Conservation (phyloP, 2,113 vertebrate genomes). For the Conger conger region DNA sequence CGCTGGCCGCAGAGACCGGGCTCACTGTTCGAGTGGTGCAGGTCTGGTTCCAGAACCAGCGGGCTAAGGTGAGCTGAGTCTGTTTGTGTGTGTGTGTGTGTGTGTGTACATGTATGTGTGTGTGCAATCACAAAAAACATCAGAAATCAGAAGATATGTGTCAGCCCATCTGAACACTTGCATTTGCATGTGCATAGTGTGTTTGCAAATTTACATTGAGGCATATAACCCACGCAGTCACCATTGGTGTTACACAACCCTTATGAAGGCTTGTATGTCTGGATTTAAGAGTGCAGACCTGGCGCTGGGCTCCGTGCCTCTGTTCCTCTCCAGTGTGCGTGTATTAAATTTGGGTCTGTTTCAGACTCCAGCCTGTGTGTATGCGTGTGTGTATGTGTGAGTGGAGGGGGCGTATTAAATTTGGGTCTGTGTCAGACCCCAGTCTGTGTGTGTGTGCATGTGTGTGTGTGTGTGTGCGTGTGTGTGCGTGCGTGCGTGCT, state of each 20-base stretch:
- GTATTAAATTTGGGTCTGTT: background rate
- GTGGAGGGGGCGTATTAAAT: too few species aligned
- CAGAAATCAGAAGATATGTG: background rate
- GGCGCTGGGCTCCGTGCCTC: background rate
- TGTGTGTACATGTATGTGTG: background rate
- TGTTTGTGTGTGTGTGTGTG: background rate
- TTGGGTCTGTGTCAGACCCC: too few species aligned
- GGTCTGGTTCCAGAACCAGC: slow-evolving; percentile 98
- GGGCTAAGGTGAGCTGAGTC: slow-evolving; percentile 86
- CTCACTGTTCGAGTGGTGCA: slow-evolving; percentile 93
- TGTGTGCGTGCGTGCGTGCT: too few species aligned
- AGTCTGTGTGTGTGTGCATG: too few species aligned
- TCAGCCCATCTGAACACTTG: background rate
- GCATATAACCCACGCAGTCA: background rate
- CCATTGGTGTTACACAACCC: background rate
- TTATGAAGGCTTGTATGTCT: background rate
- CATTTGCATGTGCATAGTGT: too few species aligned
- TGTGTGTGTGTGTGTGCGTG: too few species aligned
- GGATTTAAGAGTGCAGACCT: background rate
- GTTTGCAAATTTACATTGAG: background rate
- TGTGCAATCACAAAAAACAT: too few species aligned
- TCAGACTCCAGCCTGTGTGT: background rate
- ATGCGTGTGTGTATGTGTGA: slow-evolving; percentile 9
- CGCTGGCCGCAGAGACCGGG: slow-evolving; percentile 89
- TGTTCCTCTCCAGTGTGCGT: background rate